Conservation (phyloP, 2,113 vertebrate species). For the Thamnophis sirtalis region DNA sequence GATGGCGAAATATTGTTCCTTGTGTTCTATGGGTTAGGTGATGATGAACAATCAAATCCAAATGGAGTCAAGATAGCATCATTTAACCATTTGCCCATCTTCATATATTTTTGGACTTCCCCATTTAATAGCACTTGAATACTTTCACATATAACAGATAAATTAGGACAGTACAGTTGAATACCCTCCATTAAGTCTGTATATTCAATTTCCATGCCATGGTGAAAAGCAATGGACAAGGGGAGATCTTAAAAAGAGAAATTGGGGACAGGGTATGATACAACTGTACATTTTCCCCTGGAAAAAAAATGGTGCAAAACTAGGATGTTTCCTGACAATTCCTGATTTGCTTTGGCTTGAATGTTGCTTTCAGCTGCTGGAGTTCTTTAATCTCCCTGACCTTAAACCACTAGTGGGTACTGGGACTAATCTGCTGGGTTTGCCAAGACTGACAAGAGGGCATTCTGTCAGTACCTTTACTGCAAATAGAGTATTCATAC, state of each 20-base stretch:
- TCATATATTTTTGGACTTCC: neutral
- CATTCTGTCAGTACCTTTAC: conserved; percentile 4
- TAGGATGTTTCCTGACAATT: neutral
- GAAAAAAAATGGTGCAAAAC: neutral
- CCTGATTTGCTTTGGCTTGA: neutral
- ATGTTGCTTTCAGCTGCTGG: neutral
- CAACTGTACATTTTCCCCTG: neutral
- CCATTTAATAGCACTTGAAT: neutral
- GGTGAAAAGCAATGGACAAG: neutral
- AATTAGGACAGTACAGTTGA: neutral
- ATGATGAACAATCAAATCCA: neutral
- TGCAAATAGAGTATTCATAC: conserved; percentile 7
- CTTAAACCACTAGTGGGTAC: conserved; percentile 2
- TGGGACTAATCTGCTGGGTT: conserved; percentile 23
- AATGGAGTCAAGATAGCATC: neutral
- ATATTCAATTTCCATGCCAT: neutral
- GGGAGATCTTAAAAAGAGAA: neutral
- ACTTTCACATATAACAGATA: neutral
- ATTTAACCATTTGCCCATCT: neutral
- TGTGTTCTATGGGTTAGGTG: neutral
- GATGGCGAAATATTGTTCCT: neutral
- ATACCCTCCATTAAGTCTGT: neutral
- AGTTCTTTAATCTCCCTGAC: conserved; percentile 37
- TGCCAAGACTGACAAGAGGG: neutral
- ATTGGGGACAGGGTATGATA: too few species aligned